Evolutionary conservation across 2,113 vertebrate species (phyloP), one percentile per base, ranked within the genome.

Genomic region (Vidua macroura): DNA sequence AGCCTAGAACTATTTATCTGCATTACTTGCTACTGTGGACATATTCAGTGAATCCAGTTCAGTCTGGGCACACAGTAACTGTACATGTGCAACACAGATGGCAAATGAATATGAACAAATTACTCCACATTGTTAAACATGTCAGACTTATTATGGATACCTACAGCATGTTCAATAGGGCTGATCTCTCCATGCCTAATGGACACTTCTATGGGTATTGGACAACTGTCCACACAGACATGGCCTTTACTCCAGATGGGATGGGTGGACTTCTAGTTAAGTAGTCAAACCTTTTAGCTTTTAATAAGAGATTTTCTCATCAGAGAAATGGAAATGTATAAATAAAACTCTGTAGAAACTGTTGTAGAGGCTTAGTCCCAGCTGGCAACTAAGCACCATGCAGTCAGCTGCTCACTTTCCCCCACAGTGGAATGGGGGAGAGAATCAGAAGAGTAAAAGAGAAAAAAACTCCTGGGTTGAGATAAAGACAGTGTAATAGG

Each of bases 31-130:
- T 82, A 31, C 85, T 19, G 27, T 25, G 41, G 66, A 85, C 43
- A 43, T 78, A 87, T 24, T 84, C 51, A 58, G 22, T 10, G 25
- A 43, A 35, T 75, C 43, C 37, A 82, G 12, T 78, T 69, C 39
- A 20, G 39, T 91, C 13, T 87, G 69, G 52, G 66, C 88, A 82
- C 53, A 55, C 9, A 48, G 14, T 49, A 59, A 63, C 52, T 79
- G 53, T 52, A 72, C 48, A 27, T 63, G 69, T 75, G 43, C 78
- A 59, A 72, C 43, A 87, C 82, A 95, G 92, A 90, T 75, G 90
- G 88, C 33, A 82, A 85, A 81, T 46, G 33, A 84, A 82, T 85
- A 93, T 55, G 56, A 85, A 85, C 39, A 95, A 91, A 91, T 87
- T 89, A 74, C 19, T 4, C 21, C 43, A 51, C 33, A 63, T 16